These are phyloP conservation scores for Phaethornis superciliosus DNA, from an alignment of 2,113 vertebrate species.

Conservation along the genomic window DNA sequence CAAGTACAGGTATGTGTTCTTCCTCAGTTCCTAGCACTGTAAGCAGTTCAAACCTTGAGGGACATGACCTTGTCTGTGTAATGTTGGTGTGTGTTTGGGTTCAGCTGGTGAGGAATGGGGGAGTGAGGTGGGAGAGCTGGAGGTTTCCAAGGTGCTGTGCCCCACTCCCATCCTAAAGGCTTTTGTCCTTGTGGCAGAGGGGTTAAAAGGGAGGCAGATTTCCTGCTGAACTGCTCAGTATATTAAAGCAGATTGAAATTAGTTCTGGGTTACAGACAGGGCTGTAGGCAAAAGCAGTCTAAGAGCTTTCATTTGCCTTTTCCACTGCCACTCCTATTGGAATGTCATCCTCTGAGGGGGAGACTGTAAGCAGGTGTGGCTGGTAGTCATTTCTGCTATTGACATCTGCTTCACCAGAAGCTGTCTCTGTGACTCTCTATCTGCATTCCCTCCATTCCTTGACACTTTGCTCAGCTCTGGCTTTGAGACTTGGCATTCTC, in stretches of 20 bases:
- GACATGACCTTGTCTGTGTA: not conserved
- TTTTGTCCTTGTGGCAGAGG: not conserved
- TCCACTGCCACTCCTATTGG: not conserved
- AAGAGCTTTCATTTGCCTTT: not conserved
- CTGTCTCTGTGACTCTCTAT: not conserved
- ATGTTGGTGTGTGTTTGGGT: accelerated
- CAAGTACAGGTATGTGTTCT: conserved; percentile 86
- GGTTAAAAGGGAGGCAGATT: not conserved
- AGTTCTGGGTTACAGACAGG: not conserved
- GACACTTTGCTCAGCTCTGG: not conserved
- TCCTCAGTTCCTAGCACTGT: not conserved
- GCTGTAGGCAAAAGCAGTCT: not conserved
- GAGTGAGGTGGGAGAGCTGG: not conserved
- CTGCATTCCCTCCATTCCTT: not conserved
- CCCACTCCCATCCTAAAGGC: not conserved
- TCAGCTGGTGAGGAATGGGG: not conserved
- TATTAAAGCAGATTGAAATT: not conserved
- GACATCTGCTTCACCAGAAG: not conserved
- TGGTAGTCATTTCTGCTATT: not conserved
- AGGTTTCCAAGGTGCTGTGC: not conserved
- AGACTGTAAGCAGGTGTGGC: not conserved
- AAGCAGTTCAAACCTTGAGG: not conserved
- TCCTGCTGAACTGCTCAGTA: not conserved
- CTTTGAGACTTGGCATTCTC: not conserved
- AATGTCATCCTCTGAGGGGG: not conserved